Base-by-base conservation (phyloP, 2,113 vertebrate genomes). In the Micronycteris hirsuta region DNA sequence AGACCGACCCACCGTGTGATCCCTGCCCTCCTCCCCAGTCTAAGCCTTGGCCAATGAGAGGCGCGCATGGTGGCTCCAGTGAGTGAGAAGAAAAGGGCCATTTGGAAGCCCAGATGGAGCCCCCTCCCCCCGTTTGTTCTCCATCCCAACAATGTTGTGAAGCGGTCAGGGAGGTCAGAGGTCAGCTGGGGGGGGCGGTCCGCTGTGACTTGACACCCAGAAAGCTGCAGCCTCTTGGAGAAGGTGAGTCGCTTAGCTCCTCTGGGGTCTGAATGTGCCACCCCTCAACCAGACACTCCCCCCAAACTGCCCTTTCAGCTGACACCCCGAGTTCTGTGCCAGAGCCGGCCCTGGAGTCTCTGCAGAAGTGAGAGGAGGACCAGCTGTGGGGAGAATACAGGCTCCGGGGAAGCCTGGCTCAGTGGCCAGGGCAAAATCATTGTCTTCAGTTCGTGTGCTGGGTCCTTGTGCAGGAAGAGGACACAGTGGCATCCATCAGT, bases 171-270 rank as follows among this genome's bases (percentile, higher is more conserved):
- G 98, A 0, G 99, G 99, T 96, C 98, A 98, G 73, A 99, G 45
- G 97, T 98, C 98, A 98, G 97, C 96, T 99, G 99, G 20, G 99
- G 98, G 94, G 99, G 97, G 90, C 94, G 80, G 63, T 99, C 98
- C 95, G 98, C 99, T 33, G 11, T 52, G 78, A 78, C 65, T 12
- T n/a, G 47, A 67, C 15, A 58, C 71, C 67, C 83, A 9, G 38
- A 83, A 65, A 71, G 13, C 81, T 77, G 12, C 14, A 26, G 33
- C 36, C 68, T 93, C 2, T 0, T 45, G n/a, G 52, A 83, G 14
- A 82, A 36, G 9, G 61, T 38, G n/a, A 36, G 13, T 28, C 5
- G 1, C 41, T 90, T 33, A 56, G 73, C 10, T 85, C 70, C 33
- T 80, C 81, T 45, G 73, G 54, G 36, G 28, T 36, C 86, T 89